Base-by-base conservation (phyloP, 2,797 vertebrate species). In the Diceros bicornis region DNA sequence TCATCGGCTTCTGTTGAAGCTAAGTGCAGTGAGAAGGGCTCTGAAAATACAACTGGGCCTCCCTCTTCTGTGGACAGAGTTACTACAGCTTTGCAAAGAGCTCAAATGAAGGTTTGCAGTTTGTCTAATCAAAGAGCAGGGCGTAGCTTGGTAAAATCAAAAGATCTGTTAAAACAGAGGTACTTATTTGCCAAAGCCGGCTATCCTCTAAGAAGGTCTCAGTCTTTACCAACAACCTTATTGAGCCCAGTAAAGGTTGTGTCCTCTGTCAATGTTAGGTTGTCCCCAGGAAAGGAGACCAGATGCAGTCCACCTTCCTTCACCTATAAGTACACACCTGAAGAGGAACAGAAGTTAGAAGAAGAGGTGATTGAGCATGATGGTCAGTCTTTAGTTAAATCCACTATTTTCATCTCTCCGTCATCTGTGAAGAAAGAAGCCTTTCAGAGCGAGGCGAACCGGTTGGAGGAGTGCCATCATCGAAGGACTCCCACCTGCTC, bases 251-350 rank as follows among this genome's bases (percentile, higher is more conserved):
- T 99, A 20, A 99, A 98, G 89, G 99, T 99, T 1, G 99, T 99
- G 66, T 99, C 99, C 47, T 99, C 99, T 6, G 98, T 99, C 93
- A 99, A 99, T 61, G 99, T 99, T 87, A 99, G 99, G 86, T 98
- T 99, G 25, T 98, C 99, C 82, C 99, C 98, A 23, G 99, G 99
- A 18, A 99, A 98, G 66, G 98, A 99, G 87, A 98, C 98, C 0
- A 98, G 99, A 41, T 99, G 99, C 96, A 99, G 99, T 50, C 99
- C 99, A 25, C 99, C 99, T 12, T 99, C 98, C 47, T 99, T 99
- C 98, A 99, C 99, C 55, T 99, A 99, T 97, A 99, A 98, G 96
- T 99, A 99, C 57, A 98, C 98, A 61, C 98, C 98, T 0, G 98
- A 75, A 50, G 98, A 98, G 8, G 98, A 99, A 4, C 98, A 98